phyloP scores from a whole-genome alignment of 2,888 invertebrate genomes.

The Arrhopalites spinosus region DNA sequence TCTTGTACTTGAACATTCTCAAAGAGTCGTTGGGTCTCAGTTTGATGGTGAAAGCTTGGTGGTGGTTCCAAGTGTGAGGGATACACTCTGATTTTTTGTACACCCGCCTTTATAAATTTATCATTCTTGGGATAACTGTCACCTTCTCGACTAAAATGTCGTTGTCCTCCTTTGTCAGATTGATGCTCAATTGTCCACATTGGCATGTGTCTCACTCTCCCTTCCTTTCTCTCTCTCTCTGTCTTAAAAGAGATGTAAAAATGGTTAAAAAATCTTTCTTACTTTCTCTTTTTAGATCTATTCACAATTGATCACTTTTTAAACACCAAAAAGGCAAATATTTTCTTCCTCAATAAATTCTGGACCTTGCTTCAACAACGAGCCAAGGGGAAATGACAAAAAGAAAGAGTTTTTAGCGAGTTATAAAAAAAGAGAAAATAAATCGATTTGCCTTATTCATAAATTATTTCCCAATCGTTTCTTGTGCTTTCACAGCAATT shows the following conservation, averaged over 20 bases:
- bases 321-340: no score
- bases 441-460: neutral
- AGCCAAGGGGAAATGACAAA: neutral
- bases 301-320: no score
- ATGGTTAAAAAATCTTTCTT: no score
- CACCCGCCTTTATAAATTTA: neutral
- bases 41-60: no score
- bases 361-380: neutral
- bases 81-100: no score
- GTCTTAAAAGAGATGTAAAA: no score
- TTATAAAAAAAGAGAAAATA: neutral
- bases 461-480: neutral
- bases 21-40: no score
- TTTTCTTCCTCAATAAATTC: no score
- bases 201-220: neutral
- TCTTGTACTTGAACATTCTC: neutral
- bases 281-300: no score
- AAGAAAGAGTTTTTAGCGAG: neutral
- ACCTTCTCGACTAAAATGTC: constrained; percentile 4
- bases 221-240: no score
- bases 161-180: neutral
- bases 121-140: neutral
- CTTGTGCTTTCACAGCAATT: neutral
- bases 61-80: no score
- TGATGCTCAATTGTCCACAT: constrained; percentile 13